Percentiles rank a stretch among this genome's conserved stretches.
Evolutionary conservation across 2,888 invertebrate species (phyloP).

Genomic region (Mycalesis mineus): DNA sequence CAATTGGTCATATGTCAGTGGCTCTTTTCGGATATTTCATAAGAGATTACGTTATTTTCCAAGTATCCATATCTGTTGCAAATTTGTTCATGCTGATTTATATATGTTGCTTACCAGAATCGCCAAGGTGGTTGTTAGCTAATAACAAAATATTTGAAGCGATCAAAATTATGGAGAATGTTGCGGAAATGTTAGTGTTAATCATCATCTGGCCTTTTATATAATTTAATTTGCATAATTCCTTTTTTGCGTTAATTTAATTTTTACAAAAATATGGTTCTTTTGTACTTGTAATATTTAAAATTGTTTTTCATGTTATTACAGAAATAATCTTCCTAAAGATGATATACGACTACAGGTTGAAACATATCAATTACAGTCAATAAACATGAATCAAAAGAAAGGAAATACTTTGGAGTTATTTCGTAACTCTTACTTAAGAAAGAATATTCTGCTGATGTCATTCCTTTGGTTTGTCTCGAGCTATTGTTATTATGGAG

Average conservation of each 20-base stretch:
- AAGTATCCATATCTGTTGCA: slow-evolving; percentile 79
- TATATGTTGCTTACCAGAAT: slow-evolving; percentile 85
- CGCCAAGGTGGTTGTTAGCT: slow-evolving; percentile 87
- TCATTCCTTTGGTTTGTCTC: slow-evolving; percentile 87
- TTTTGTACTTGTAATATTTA: neutral
- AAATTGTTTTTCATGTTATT: slow-evolving; percentile 37
- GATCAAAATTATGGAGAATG: slow-evolving; percentile 79
- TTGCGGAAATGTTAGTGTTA: slow-evolving; percentile 72
- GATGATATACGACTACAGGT: slow-evolving; percentile 58
- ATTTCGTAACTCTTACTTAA: slow-evolving; percentile 81
- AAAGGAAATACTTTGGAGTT: slow-evolving; percentile 79
- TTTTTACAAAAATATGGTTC: neutral
- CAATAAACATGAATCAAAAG: slow-evolving; percentile 35
- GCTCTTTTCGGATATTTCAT: slow-evolving; percentile 80
- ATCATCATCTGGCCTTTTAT: neutral
- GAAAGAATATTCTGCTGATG: slow-evolving; percentile 83
- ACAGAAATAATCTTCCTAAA: slow-evolving; percentile 58
- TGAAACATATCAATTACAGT: slow-evolving; percentile 49
- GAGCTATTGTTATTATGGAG: slow-evolving; percentile 85
- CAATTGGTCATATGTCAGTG: slow-evolving; percentile 80
- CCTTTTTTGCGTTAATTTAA: no score
- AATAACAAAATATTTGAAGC: slow-evolving; percentile 80
- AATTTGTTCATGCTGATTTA: slow-evolving; percentile 79
- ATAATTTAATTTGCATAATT: neutral
- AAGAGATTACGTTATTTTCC: slow-evolving; percentile 81